Conservation (phyloP, 2,888 invertebrate species). For the Parasteatoda lunata region DNA sequence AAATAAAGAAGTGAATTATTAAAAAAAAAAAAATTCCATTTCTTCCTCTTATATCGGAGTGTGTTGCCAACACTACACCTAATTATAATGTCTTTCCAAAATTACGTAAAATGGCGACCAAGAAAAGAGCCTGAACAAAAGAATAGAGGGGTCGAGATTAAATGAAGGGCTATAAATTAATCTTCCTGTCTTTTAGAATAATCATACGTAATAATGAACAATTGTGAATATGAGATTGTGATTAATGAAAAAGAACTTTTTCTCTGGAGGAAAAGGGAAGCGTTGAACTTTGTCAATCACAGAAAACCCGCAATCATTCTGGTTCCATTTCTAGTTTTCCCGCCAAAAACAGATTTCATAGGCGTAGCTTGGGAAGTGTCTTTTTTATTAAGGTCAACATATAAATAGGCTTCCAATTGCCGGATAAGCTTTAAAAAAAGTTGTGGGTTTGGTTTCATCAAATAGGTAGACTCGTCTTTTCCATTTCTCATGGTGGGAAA, state of each 20-base stretch:
- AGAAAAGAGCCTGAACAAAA: constrained; percentile 28
- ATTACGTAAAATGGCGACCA: constrained; percentile 16
- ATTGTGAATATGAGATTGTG: neutral
- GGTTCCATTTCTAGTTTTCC: constrained; percentile 35
- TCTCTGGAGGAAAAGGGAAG: constrained; percentile 17
- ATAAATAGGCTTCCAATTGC: constrained; percentile 37
- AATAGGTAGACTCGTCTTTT: neutral
- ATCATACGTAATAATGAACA: neutral
- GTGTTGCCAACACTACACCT: neutral
- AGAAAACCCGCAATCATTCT: constrained; percentile 27
- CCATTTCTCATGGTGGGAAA: neutral
- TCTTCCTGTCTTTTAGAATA: too few relatives aligned
- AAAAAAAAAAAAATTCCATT: neutral
- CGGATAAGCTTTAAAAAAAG: constrained; percentile 16
- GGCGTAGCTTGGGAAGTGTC: constrained; percentile 21
- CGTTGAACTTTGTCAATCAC: constrained; percentile 54
- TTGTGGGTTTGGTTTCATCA: constrained; percentile 10
- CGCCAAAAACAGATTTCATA: constrained; percentile 28
- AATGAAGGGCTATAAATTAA: too few relatives aligned
- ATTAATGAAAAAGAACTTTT: neutral
- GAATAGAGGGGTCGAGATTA: constrained; percentile 1
- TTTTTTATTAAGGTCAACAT: constrained; percentile 38
- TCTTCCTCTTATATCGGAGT: neutral
- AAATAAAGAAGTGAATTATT: constrained; percentile 5
- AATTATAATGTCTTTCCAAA: too few relatives aligned